Evolutionary conservation across 2,113 vertebrate genomes (phyloP).

Genomic region (Tupaia tana): DNA sequence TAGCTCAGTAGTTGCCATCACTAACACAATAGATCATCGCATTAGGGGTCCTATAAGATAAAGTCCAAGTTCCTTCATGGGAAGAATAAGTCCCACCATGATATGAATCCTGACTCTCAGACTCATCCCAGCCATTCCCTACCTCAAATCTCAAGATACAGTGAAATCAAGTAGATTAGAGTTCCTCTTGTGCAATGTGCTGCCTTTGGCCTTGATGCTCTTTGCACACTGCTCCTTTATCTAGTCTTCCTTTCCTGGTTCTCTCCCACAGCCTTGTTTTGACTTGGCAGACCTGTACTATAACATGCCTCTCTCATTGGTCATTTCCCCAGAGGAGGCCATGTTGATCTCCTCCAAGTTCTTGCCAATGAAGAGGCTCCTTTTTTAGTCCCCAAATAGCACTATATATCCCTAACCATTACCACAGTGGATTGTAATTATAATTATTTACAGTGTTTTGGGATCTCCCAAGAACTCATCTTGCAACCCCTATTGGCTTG

Average conservation of each 20-base stretch:
- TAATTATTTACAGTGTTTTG: constrained; percentile 21
- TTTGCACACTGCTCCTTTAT: neutral
- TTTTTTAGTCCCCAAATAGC: neutral
- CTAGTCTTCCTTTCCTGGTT: neutral
- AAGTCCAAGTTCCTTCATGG: neutral
- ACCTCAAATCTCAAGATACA: neutral
- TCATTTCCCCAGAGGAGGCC: neutral
- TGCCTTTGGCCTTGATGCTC: neutral
- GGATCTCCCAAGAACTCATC: neutral
- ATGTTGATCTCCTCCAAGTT: neutral
- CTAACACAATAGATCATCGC: neutral
- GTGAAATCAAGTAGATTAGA: neutral
- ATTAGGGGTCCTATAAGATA: neutral
- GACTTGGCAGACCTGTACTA: neutral
- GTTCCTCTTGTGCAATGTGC: neutral
- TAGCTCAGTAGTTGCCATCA: neutral
- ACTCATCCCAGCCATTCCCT: neutral
- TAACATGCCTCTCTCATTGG: neutral
- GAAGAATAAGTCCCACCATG: neutral
- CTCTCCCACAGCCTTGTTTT: neutral
- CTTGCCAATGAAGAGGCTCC: neutral
- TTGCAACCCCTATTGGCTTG: constrained; percentile 2
- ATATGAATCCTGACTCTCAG: neutral
- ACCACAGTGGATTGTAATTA: neutral
- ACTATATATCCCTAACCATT: neutral